Conservation (phyloP, 2,113 vertebrate species). For the Notiomystis cincta region DNA sequence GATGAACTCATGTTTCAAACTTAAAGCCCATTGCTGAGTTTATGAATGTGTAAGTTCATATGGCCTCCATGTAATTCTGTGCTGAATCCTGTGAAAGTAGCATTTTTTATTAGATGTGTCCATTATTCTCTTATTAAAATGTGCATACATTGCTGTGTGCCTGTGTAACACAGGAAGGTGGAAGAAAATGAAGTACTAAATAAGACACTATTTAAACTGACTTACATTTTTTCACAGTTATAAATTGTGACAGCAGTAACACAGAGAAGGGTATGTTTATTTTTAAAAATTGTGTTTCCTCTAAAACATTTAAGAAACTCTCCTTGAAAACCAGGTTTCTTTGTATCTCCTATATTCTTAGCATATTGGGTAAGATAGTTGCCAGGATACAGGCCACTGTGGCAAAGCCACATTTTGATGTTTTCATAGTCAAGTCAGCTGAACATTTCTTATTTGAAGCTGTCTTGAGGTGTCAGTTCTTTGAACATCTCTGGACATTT, state of each 20-base stretch:
- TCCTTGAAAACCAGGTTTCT: background rate
- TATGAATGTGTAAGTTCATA: background rate
- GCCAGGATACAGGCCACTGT: background rate
- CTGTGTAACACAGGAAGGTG: background rate
- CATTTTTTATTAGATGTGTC: background rate
- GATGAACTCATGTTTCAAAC: background rate
- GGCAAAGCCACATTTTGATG: background rate
- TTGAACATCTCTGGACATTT: too few relatives aligned
- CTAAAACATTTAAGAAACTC: background rate
- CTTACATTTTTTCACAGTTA: background rate
- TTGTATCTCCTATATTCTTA: background rate
- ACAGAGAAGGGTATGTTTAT: background rate
- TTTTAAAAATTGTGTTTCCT: background rate
- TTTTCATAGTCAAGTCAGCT: background rate
- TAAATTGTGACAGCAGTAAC: background rate
- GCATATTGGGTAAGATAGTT: background rate
- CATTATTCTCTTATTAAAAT: background rate
- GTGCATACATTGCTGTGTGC: background rate
- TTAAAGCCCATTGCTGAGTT: background rate
- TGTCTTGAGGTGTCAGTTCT: too few relatives aligned
- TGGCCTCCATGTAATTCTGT: background rate
- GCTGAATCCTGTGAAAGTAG: background rate
- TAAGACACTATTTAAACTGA: background rate
- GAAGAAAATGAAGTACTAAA: background rate
- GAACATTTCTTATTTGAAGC: background rate